Evolutionary conservation across 2,888 invertebrate species (phyloP).

Genomic region (Andrena bicolor): DNA sequence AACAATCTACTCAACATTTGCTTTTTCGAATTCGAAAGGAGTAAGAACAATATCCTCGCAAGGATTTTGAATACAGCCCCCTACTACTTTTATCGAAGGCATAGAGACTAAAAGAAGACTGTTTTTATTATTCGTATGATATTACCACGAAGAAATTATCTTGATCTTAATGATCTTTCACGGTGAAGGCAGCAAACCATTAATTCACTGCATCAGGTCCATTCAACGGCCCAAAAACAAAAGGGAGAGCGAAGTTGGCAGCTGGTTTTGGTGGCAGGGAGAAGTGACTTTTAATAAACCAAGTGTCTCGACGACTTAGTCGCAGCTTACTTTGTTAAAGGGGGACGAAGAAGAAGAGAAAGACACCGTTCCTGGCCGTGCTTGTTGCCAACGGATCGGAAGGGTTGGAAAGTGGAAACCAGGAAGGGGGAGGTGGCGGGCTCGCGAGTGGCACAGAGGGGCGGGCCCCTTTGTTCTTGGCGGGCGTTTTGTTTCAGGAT

Average conservation of each 20-base stretch:
- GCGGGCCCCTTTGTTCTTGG: conserved; percentile 69
- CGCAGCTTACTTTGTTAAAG: conserved; percentile 57
- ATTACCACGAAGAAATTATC: too few species aligned
- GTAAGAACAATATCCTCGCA: too few species aligned
- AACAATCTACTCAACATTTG: too few species aligned
- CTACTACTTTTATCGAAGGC: too few species aligned
- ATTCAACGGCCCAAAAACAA: conserved; percentile 33
- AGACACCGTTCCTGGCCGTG: conserved; percentile 25
- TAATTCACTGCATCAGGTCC: conserved; percentile 14
- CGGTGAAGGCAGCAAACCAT: conserved; percentile 1
- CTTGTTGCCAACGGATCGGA: conserved; percentile 58
- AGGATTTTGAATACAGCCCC: too few species aligned
- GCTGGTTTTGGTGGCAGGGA: conserved; percentile 52
- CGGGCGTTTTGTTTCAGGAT: conserved; percentile 75
- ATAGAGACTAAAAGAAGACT: too few species aligned
- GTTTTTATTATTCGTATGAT: too few species aligned
- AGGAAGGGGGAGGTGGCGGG: not conserved
- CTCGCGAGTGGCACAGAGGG: not conserved
- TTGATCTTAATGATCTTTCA: not conserved
- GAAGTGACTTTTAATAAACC: conserved; percentile 78
- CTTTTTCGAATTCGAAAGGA: too few species aligned
- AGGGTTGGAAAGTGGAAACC: conserved; percentile 32
- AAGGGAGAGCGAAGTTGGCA: conserved; percentile 23
- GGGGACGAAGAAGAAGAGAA: conserved; percentile 16
- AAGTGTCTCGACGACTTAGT: conserved; percentile 69